Base-by-base conservation (phyloP, 2,888 invertebrate species). In the Tipula vernalis region DNA sequence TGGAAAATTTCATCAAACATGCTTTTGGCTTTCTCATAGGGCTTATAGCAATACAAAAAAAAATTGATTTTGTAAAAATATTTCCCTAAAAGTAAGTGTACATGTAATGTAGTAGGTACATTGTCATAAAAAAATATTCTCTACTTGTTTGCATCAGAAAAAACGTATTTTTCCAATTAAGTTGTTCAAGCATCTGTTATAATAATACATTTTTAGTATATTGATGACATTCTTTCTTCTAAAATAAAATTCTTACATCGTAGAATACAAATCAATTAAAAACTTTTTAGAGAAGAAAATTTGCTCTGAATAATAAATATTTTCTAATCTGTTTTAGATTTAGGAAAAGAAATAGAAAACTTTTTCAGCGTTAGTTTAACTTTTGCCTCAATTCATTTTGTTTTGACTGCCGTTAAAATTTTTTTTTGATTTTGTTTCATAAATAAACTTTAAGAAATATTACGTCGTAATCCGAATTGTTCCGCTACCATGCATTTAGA, bases 261-360 rank as follows among this genome's bases (percentile, higher is more conserved):
- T 4, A 51, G 15, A 51, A 51, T 51, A 51, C 15, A 51, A 15
- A n/a, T 15, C 71, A 44, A 39, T 57, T 36, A 86, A 87, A 87
- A 87, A 84, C n/a, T 85, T 47, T 44, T 18, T 51, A 47, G 83
- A 87, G 87, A 57, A 83, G 86, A 87, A 86, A 87, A 86, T 87
- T 87, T 47, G 83, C n/a, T 39, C 47, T 42, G 39, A 18, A 42
- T 51, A 51, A 15, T 15, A 51, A 51, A 51, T 51, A 51, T 51
- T 51, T 15, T 39, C 28, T 28, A 28, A 12, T 15, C 86, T 13
- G 28, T 15, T 15, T 5, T 44, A 57, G 39, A 28, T 36, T 86
- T 39, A 15, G 12, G 83, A 86, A 83, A 41, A 36, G 8, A 12
- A 39, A 41, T 41, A 39, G 39, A 39, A 6, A 39, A 0, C 6